A percentile compares a stretch with the other conserved stretches of the same genome.
phyloP scores from a whole-genome alignment of 2,888 invertebrate species.

The Lottia gigantea region DNA sequence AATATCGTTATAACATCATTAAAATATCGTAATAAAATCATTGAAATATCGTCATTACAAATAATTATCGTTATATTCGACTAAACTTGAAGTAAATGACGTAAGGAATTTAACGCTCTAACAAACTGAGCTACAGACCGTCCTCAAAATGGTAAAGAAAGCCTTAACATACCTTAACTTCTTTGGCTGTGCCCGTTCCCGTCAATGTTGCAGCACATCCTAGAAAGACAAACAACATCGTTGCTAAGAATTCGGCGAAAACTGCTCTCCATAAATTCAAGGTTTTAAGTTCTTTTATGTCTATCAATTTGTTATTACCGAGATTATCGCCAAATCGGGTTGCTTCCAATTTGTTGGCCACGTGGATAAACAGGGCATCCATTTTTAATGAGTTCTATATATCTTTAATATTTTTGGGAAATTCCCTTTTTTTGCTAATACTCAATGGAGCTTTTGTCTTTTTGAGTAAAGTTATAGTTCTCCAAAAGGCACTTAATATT shows the following conservation, averaged over 20 bases:
- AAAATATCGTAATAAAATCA: no score
- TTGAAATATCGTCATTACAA: no score
- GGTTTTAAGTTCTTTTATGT: slow-evolving; percentile 42
- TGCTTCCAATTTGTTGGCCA: slow-evolving; percentile 44
- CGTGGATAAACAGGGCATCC: slow-evolving; percentile 46
- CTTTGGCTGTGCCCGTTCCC: slow-evolving; percentile 16
- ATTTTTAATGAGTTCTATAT: slow-evolving; percentile 21
- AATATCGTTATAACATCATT: no score
- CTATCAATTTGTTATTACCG: slow-evolving; percentile 23
- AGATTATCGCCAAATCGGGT: slow-evolving; percentile 32
- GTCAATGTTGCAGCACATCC: slow-evolving; percentile 62
- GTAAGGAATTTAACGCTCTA: no score
- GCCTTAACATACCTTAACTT: background rate
- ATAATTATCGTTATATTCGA: no score
- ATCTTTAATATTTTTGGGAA: no score
- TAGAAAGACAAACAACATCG: slow-evolving; percentile 66
- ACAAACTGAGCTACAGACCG: no score
- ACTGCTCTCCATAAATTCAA: slow-evolving; percentile 67
- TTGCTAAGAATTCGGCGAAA: slow-evolving; percentile 66
- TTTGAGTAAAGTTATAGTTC: no score
- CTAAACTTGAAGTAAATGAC: no score
- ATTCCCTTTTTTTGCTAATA: no score
- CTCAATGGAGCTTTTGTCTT: no score
- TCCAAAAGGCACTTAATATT: no score
- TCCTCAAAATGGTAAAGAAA: background rate